Percentiles rank a stretch among this genome's conserved stretches.
phyloP scores from a whole-genome alignment of 2,797 vertebrate genomes.

The Podargus strigoides region DNA sequence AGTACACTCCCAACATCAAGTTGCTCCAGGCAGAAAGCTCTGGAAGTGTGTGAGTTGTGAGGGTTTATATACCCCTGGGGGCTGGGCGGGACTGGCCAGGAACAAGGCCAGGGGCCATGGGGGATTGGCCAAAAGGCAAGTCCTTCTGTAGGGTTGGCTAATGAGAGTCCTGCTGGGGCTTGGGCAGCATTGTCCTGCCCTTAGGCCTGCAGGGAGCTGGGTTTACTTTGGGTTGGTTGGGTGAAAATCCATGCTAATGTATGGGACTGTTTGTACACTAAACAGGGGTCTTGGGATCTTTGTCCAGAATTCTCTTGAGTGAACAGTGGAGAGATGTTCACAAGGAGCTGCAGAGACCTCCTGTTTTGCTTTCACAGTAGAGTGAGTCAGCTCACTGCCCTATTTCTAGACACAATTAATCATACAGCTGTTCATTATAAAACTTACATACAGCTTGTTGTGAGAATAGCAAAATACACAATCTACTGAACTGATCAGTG shows the following conservation, averaged over 20 bases:
- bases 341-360: neutral
- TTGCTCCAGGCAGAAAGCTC: fast-evolving
- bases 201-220: neutral
- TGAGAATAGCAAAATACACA: neutral
- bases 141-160: neutral
- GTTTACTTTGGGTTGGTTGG: neutral
- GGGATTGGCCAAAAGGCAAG: neutral
- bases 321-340: neutral
- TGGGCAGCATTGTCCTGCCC: neutral
- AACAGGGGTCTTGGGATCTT: neutral
- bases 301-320: neutral
- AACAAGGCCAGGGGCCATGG: fast-evolving
- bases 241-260: neutral
- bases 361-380: neutral
- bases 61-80: neutral
- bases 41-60: fast-evolving
- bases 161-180: neutral
- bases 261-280: fast-evolving
- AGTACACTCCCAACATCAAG: fast-evolving
- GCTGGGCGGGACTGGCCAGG: neutral
- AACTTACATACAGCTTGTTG: neutral
- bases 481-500: neutral
- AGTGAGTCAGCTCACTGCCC: neutral
- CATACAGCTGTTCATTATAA: neutral
- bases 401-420: neutral